Percentiles rank a stretch among this genome's conserved stretches.
These are phyloP conservation scores for Pristionchus maxplancki DNA, from an alignment of 2,888 invertebrate species.

Conservation along the genomic window DNA sequence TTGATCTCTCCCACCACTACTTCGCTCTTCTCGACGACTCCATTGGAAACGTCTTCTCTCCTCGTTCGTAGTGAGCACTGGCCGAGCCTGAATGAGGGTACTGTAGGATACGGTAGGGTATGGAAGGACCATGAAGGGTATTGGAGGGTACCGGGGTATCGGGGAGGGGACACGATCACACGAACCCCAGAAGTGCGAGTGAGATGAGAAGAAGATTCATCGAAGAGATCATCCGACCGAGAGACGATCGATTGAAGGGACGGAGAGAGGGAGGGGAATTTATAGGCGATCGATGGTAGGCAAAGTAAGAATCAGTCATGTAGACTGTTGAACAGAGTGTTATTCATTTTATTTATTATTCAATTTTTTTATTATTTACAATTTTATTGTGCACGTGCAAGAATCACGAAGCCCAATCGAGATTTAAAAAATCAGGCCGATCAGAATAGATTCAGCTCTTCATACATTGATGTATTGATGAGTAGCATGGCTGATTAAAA, in stretches of 20 bases:
- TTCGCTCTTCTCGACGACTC: too few species aligned
- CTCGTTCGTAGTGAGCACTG: too few species aligned
- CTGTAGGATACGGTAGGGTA: background rate
- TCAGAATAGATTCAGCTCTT: too few species aligned
- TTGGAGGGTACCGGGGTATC: background rate
- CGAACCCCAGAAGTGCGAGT: background rate
- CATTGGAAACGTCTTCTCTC: too few species aligned
- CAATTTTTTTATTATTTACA: too few species aligned
- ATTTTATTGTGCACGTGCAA: too few species aligned
- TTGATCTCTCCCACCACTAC: background rate
- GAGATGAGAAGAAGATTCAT: conserved; percentile 20
- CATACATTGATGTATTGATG: too few species aligned
- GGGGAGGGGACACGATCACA: background rate
- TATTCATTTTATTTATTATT: too few species aligned
- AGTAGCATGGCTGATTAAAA: too few species aligned
- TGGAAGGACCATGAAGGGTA: background rate
- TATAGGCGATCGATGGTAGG: background rate
- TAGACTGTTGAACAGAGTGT: background rate
- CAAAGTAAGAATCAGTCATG: background rate
- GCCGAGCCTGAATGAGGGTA: background rate
- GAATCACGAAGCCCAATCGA: too few species aligned
- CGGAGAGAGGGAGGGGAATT: background rate
- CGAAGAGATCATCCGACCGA: background rate
- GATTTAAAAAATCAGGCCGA: too few species aligned
- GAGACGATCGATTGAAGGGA: background rate